Conservation (phyloP, 2,888 invertebrate genomes). For the Agrotis clavis region DNA sequence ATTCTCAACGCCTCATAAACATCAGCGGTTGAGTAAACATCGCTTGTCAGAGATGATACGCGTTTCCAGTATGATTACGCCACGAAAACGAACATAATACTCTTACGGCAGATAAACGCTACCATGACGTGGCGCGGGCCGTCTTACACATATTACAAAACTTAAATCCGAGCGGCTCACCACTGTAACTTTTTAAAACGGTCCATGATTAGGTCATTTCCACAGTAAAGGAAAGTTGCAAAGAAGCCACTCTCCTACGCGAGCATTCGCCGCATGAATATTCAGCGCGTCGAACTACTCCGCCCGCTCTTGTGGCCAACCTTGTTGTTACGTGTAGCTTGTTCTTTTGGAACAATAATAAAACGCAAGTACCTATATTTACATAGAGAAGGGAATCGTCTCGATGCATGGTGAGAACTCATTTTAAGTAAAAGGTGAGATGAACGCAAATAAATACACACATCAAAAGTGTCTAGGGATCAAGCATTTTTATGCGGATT, state of each 20-base stretch:
- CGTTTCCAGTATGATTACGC: neutral
- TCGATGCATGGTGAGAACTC: neutral
- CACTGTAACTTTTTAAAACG: conserved; percentile 25
- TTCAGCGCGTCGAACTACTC: conserved; percentile 32
- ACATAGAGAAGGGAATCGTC: neutral
- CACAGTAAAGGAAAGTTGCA: conserved; percentile 15
- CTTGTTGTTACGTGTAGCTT: conserved; percentile 30
- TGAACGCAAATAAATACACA: no score
- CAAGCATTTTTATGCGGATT: no score
- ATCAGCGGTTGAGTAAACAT: neutral
- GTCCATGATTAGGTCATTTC: conserved; percentile 37
- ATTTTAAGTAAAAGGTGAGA: neutral
- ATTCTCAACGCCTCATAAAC: neutral
- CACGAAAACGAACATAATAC: neutral
- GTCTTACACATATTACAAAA: conserved; percentile 6
- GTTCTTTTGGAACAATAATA: conserved; percentile 22
- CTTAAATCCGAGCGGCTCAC: conserved; percentile 1
- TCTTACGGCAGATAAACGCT: neutral
- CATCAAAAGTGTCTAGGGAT: no score
- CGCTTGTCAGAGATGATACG: neutral
- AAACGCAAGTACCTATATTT: conserved; percentile 13
- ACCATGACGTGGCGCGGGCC: neutral
- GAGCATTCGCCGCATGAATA: conserved; percentile 47
- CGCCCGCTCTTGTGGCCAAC: conserved; percentile 22
- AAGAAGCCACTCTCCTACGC: conserved; percentile 34